phyloP scores from a whole-genome alignment of 2,113 vertebrate species.

The Dromaius novaehollandiae region DNA sequence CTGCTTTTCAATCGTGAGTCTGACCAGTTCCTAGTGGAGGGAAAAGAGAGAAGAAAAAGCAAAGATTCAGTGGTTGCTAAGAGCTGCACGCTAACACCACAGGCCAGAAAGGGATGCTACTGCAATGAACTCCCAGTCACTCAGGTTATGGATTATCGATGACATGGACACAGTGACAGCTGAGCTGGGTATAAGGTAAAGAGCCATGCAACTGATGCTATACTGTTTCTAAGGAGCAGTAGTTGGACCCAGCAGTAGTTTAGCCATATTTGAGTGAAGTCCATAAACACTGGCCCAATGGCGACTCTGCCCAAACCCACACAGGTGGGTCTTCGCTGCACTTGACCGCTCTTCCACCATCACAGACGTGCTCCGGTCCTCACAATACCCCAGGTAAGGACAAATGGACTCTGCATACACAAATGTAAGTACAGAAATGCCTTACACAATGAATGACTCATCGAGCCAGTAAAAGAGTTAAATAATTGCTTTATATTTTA shows the following conservation, averaged over 20 bases:
- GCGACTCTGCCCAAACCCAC: conserved; percentile 7
- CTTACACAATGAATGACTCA: background rate
- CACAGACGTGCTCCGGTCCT: background rate
- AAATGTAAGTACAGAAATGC: background rate
- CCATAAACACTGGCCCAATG: background rate
- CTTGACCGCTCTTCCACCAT: background rate
- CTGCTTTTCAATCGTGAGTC: conserved; percentile 94
- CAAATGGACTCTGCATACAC: background rate
- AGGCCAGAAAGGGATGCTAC: background rate
- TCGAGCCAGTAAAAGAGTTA: background rate
- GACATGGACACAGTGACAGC: background rate
- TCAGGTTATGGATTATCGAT: background rate
- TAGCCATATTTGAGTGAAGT: background rate
- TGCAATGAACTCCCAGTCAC: background rate
- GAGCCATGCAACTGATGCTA: background rate
- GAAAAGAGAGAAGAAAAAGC: background rate
- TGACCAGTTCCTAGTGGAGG: conserved; percentile 89
- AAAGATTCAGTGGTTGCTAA: background rate
- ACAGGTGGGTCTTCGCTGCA: background rate
- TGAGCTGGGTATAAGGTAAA: background rate
- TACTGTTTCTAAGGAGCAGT: background rate
- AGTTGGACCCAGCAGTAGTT: background rate
- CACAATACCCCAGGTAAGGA: background rate
- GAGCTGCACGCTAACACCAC: background rate
- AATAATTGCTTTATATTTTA: background rate